Base-by-base conservation (phyloP, 2,113 vertebrate genomes). In the Semnornis frantzii region DNA sequence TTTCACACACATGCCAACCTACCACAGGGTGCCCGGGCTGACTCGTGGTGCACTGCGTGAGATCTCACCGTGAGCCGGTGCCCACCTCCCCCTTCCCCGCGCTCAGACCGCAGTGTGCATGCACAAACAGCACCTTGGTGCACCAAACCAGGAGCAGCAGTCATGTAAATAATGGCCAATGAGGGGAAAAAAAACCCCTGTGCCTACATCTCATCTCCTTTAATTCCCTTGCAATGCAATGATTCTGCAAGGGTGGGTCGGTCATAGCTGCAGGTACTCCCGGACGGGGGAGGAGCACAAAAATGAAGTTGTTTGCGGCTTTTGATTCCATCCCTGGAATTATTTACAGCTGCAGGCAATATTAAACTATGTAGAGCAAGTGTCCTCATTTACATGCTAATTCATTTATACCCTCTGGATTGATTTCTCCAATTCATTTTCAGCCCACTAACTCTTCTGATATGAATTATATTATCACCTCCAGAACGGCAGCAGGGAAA, bases 381-480 rank as follows among this genome's bases (percentile, higher is more conserved):
- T 97, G 96, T 97, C 96, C 97, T 98, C 97, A 98, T 98, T 98
- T 98, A 98, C 97, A 98, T 98, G 97, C 97, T 98, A 98, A 98
- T 98, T 98, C 97, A 98, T 98, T 98, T 98, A 98, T 98, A 97
- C 97, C 97, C 97, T 97, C 96, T 97, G 97, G 97, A 98, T 97
- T 98, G 97, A 97, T 97, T 97, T 97, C 96, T 96, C 96, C 97
- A 98, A 97, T 97, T 97, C 96, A 97, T 97, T 97, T 97, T 97
- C 97, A 98, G 97, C 97, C 97, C 97, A 97, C 96, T 98, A 96
- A 96, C 95, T 96, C 96, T 97, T 97, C 96, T 96, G 94, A 96
- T 95, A 95, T 96, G 97, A 97, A 97, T 97, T 97, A 97, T 97
- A 97, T 96, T 97, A 97, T 96, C 96, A 95, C 95, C 96, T 97